These are phyloP conservation scores for Pemphigus obesinymphae DNA, from an alignment of 1,140 invertebrate genomes.

Conservation along the genomic window DNA sequence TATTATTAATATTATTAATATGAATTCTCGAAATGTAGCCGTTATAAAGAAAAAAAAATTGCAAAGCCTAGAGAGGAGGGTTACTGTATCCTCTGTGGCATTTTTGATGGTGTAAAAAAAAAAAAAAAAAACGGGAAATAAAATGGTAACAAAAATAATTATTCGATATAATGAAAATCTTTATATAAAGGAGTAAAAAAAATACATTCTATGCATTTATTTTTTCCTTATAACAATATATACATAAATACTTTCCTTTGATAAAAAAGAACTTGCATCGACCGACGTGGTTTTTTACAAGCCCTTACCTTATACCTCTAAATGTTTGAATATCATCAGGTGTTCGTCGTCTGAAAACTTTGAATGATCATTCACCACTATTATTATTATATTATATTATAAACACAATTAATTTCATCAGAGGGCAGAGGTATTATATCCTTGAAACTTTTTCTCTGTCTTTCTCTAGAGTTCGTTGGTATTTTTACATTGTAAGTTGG, in stretches of 20 bases:
- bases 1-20: no score
- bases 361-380: neutral
- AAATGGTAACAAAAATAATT: neutral
- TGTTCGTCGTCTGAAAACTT: neutral
- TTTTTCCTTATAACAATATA: no score
- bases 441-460: neutral
- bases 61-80: no score
- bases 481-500: neutral
- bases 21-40: no score
- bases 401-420: neutral
- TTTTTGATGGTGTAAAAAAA: neutral
- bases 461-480: neutral
- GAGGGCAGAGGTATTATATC: neutral
- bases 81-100: no score
- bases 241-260: neutral
- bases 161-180: neutral
- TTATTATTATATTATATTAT: no score
- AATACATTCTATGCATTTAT: neutral
- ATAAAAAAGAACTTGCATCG: neutral
- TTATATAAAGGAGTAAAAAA: neutral
- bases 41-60: no score
- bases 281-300: neutral
- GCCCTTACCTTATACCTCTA: no score
- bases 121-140: neutral
- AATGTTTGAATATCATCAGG: neutral